Percentiles rank a stretch among this genome's conserved stretches.
Conservation (phyloP, 2,888 invertebrate species). For the Micoletzkya japonica region DNA sequence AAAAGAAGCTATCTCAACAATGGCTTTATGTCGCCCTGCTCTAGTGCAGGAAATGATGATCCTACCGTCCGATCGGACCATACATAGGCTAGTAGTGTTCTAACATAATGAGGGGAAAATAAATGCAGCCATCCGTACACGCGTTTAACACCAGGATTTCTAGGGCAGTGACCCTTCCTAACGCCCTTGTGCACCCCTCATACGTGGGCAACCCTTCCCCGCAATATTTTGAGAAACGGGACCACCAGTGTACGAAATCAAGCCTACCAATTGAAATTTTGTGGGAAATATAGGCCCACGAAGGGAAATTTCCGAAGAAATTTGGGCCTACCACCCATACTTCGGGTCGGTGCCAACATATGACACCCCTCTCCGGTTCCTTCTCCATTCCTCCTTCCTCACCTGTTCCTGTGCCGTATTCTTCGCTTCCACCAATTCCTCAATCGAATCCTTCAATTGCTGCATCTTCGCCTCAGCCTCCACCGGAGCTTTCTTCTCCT, state of each 20-base stretch:
- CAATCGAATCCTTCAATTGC: not conserved
- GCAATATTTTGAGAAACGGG: not conserved
- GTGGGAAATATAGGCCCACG: not conserved
- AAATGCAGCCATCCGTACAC: not conserved
- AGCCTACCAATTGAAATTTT: too few species aligned
- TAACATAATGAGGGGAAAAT: too few species aligned
- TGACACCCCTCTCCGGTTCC: not conserved
- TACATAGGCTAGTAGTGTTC: too few species aligned
- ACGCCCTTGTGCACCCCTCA: not conserved
- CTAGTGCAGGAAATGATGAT: too few species aligned
- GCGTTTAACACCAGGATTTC: too few species aligned
- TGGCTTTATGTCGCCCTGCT: too few species aligned
- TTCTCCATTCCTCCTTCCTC: not conserved
- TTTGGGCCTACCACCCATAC: not conserved
- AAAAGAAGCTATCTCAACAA: not conserved
- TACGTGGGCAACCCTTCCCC: not conserved
- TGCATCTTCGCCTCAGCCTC: conserved; percentile 1
- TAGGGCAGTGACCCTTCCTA: too few species aligned
- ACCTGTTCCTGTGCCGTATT: conserved; percentile 13
- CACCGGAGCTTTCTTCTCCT: not conserved
- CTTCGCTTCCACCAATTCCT: not conserved
- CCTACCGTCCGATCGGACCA: too few species aligned
- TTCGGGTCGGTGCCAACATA: not conserved
- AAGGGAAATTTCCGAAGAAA: not conserved
- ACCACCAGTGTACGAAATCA: too few species aligned